A percentile compares a stretch with the other conserved stretches of the same genome.
These are phyloP conservation scores for Cynopterus sphinx DNA, from an alignment of 2,797 vertebrate genomes.

Conservation along the genomic window DNA sequence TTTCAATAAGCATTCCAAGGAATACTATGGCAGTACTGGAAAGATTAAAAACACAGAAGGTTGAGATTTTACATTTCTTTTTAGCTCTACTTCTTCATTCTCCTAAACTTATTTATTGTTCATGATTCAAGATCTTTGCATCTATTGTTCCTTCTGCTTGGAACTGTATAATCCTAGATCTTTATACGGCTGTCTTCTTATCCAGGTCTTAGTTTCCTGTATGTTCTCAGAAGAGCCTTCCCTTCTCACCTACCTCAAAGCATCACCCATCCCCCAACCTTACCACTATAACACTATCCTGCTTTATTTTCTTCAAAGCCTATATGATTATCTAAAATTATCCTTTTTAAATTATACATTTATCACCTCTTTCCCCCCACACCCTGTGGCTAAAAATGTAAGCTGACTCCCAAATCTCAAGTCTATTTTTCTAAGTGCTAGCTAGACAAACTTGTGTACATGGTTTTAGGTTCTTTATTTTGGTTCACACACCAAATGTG, in stretches of 20 bases:
- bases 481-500: conserved; percentile 5
- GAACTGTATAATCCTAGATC: neutral
- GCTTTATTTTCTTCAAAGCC: neutral
- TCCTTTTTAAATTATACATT: neutral
- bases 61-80: neutral
- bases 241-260: neutral
- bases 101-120: neutral
- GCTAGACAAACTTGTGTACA: neutral
- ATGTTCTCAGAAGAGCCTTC: neutral
- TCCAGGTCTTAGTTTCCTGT: neutral
- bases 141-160: neutral
- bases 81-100: neutral
- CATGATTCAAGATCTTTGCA: neutral
- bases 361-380: neutral
- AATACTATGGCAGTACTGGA: neutral
- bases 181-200: neutral
- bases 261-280: neutral
- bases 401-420: neutral
- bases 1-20: neutral
- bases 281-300: neutral
- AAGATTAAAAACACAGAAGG: neutral
- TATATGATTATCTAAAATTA: neutral
- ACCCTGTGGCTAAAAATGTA: neutral
- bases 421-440: neutral
- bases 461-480: conserved; percentile 1